phyloP scores from a whole-genome alignment of 37 sponge, comb jelly and placozoan species.

The Haliclona indistincta region DNA sequence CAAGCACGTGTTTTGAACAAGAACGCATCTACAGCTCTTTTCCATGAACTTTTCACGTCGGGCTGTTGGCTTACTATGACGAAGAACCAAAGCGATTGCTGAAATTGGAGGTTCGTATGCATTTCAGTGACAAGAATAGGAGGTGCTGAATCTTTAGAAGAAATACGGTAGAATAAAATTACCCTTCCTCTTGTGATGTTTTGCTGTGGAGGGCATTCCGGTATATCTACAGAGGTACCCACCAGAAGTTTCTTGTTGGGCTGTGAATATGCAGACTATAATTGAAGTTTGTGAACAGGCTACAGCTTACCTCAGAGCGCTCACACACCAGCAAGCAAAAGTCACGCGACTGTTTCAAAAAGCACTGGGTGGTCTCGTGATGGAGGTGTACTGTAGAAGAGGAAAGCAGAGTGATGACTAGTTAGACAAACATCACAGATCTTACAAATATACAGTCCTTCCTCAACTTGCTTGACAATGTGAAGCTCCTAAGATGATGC shows the following conservation, averaged over 20 bases:
- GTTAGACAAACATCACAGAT: neutral
- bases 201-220: slow-evolving; percentile 68
- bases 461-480: slow-evolving; percentile 59
- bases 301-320: slow-evolving; percentile 56
- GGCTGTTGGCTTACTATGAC: too few relatives aligned
- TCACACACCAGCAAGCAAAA: slow-evolving; percentile 68
- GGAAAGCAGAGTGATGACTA: neutral
- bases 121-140: neutral
- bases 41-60: too few relatives aligned
- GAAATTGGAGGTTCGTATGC: neutral
- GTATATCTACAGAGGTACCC: slow-evolving; percentile 65
- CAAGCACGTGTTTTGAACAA: too few relatives aligned
- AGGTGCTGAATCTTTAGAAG: too few relatives aligned
- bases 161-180: too few relatives aligned
- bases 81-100: neutral
- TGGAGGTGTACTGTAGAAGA: slow-evolving; percentile 62
- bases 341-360: slow-evolving; percentile 71
- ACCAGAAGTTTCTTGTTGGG: slow-evolving; percentile 59
- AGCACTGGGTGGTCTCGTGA: slow-evolving; percentile 83
- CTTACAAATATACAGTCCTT: slow-evolving; percentile 77
- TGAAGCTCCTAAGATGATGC: slow-evolving; percentile 43
- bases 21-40: too few relatives aligned
- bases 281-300: neutral
- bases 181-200: slow-evolving; percentile 65
- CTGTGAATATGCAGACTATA: slow-evolving; percentile 9